A percentile compares a stretch with the other conserved stretches of the same genome.
These are phyloP conservation scores for Prinia subflava DNA, from an alignment of 2,113 vertebrate species.

Conservation along the genomic window DNA sequence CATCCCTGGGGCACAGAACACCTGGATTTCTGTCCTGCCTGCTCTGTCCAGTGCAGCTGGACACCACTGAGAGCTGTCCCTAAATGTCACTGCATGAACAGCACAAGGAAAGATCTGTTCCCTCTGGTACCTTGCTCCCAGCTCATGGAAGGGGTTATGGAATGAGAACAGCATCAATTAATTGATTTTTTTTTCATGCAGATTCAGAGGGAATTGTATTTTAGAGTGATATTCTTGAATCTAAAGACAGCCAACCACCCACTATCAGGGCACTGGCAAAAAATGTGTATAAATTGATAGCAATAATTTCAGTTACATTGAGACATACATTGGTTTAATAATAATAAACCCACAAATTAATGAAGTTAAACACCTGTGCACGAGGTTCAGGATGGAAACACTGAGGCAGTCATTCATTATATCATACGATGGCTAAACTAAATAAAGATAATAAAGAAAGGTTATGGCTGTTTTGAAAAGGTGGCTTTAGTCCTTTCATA, in stretches of 20 bases:
- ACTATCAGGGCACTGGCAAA: neutral
- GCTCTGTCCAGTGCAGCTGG: neutral
- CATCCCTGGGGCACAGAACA: neutral
- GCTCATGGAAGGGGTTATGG: neutral
- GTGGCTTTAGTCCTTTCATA: constrained; percentile 28
- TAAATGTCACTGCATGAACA: neutral
- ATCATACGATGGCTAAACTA: neutral
- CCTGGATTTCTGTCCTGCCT: neutral
- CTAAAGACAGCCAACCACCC: neutral
- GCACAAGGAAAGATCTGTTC: neutral
- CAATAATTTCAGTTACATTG: neutral
- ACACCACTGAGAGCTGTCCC: neutral
- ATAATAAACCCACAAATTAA: neutral
- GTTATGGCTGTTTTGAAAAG: constrained; percentile 16
- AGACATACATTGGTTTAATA: neutral
- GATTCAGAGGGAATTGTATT: neutral
- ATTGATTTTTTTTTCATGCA: rapidly evolving
- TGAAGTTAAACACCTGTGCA: neutral
- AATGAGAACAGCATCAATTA: neutral
- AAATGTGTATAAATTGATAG: neutral
- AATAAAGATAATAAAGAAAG: constrained; percentile 3
- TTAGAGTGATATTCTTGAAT: neutral
- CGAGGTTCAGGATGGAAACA: neutral
- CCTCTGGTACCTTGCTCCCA: neutral
- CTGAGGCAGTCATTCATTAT: neutral